Evolutionary conservation across 2,888 invertebrate genomes (phyloP), one percentile per base, ranked within the genome.

Genomic region (Nomada fucata): DNA sequence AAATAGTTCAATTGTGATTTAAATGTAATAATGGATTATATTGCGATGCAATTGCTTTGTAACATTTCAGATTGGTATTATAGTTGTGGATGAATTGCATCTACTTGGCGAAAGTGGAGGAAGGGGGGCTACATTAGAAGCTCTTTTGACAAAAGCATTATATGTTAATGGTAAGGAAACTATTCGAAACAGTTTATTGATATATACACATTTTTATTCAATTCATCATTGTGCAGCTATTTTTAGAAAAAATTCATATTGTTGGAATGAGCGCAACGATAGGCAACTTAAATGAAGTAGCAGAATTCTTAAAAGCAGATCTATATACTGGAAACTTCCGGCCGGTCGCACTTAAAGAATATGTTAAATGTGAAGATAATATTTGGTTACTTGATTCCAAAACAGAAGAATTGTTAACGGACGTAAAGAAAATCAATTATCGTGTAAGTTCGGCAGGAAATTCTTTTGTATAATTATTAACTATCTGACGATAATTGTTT

Each of bases 181-280:
- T 71, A 53, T 78, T 64, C 60, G 47, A 61, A 65, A 57, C 79
- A 20, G 47, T 67, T 55, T 59, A 47, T 61, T 89, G 71, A 23
- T 23, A 50, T 69, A 77, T 11, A 53, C 3, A 36, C 2, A n/a
- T 61, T 36, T 53, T 9, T 52, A 60, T 61, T 20, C 18, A 61
- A 44, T 57, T 80, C 86, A 9, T 29, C 42, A 42, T n/a, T 42
- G 5, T 53, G 36, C 42, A 26, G 0, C n/a, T 42, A 53, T 53
- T 63, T 94, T 36, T 89, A 96, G 96, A 94, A 60, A 94, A 94
- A 75, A 96, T 97, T 79, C 98, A 98, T 93, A 96, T 99, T 77
- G 96, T 99, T 23, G 99, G 98, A 29, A 99, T 99, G 98, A 98
- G 98, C 94, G 99, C 99, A 0, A 99, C 99, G 0, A 97, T 99